Conservation (phyloP, 2,113 vertebrate genomes). For the Ascaphus truei region DNA sequence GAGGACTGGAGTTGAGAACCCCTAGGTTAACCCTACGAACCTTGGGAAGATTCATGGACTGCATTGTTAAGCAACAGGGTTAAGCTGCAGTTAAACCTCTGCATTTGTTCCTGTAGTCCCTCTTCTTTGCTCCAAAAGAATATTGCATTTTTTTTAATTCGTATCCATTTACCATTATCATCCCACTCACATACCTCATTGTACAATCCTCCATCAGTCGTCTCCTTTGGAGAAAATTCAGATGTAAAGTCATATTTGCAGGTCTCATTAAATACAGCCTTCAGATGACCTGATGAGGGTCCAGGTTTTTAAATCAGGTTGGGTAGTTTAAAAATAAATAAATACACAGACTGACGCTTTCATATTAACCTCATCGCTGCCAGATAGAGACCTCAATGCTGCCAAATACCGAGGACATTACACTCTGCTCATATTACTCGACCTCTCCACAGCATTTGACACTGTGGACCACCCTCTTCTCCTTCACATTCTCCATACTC, state of each 20-base stretch:
- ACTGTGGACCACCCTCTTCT: too few relatives aligned
- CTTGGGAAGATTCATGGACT: too few relatives aligned
- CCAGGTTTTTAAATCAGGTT: background rate
- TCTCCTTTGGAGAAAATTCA: background rate
- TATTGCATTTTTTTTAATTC: conserved; percentile 5
- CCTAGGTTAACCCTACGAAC: too few relatives aligned
- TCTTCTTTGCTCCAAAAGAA: background rate
- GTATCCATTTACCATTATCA: conserved; percentile 3
- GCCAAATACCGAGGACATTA: too few relatives aligned
- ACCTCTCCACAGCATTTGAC: too few relatives aligned
- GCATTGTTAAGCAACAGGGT: too few relatives aligned
- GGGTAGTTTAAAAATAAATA: background rate
- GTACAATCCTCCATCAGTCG: background rate
- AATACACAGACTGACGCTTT: background rate
- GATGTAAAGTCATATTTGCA: conserved; percentile 1
- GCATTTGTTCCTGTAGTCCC: background rate
- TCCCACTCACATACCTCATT: conserved; percentile 5
- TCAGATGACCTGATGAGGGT: background rate
- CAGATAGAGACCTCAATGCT: too few relatives aligned
- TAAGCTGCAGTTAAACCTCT: background rate
- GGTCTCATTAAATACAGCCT: conserved; percentile 8
- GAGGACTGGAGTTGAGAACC: too few relatives aligned
- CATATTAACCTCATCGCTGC: background rate
- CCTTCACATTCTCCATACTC: too few relatives aligned
- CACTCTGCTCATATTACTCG: too few relatives aligned